Conservation (phyloP, 1,140 invertebrate species). For the Drosophila pachea region DNA sequence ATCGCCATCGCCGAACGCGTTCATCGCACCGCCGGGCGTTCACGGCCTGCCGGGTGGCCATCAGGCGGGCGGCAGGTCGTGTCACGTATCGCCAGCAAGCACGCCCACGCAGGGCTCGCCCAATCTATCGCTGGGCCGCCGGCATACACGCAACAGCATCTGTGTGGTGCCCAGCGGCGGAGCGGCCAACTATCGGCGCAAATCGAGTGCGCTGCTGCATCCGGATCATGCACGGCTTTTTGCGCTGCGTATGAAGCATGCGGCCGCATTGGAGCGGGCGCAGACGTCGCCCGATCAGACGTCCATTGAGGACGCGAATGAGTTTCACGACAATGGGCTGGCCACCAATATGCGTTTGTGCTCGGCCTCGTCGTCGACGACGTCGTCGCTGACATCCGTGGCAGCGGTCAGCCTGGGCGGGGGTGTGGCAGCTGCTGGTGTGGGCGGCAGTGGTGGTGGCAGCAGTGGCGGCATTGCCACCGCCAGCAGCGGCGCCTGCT, state of each 20-base stretch:
- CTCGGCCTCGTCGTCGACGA: conserved; percentile 81
- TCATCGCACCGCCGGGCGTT: conserved; percentile 76
- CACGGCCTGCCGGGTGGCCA: conserved; percentile 53
- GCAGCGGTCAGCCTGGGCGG: conserved; percentile 79
- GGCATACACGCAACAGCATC: conserved; percentile 69
- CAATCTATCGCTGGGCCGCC: conserved; percentile 75
- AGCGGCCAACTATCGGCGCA: conserved; percentile 79
- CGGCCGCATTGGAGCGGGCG: conserved; percentile 79
- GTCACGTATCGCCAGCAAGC: conserved; percentile 75
- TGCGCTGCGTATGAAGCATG: conserved; percentile 79
- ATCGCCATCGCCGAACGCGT: conserved; percentile 82
- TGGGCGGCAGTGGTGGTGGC: conserved; percentile 44
- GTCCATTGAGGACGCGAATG: conserved; percentile 77
- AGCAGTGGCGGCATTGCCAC: conserved; percentile 54
- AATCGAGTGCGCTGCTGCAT: conserved; percentile 83
- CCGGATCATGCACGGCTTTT: conserved; percentile 84
- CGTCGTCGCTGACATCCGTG: conserved; percentile 81
- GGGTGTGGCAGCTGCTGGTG: conserved; percentile 61
- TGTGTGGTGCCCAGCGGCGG: conserved; percentile 57
- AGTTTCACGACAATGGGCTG: conserved; percentile 75
- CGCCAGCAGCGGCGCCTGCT: conserved; percentile 61
- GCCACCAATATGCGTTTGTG: conserved; percentile 71
- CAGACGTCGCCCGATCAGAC: conserved; percentile 76
- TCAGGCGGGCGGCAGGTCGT: conserved; percentile 60
- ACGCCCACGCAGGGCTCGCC: conserved; percentile 78